phyloP scores from a whole-genome alignment of 2,888 invertebrate genomes.

The Hanleya hanleyi region DNA sequence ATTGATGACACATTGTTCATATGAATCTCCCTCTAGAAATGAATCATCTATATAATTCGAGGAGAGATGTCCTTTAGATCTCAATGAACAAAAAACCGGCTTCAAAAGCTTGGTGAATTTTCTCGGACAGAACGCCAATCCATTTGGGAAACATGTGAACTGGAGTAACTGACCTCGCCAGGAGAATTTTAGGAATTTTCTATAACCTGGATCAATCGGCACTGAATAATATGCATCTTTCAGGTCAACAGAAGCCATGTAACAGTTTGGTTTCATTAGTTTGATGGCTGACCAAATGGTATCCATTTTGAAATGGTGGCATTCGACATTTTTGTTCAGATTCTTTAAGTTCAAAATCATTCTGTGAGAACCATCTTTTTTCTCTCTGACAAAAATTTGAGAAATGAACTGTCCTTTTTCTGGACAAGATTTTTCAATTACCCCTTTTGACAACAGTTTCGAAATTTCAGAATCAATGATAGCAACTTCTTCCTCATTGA shows the following conservation, averaged over 20 bases:
- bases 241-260: conserved; percentile 3
- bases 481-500: no score
- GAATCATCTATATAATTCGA: conserved; percentile 12
- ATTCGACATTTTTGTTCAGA: neutral
- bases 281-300: neutral
- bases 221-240: conserved; percentile 10
- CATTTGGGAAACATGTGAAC: conserved; percentile 25
- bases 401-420: neutral
- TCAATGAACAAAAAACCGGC: conserved; percentile 18
- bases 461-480: conserved; percentile 19
- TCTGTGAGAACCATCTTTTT: neutral
- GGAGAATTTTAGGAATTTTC: conserved; percentile 15
- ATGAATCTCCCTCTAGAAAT: neutral
- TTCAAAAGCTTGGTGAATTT: conserved; percentile 36
- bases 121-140: conserved; percentile 17
- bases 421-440: neutral
- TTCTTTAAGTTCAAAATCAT: conserved; percentile 4
- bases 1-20: neutral
- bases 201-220: neutral
- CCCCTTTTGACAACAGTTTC: neutral
- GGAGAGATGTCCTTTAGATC: conserved; percentile 17
- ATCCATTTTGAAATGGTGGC: conserved; percentile 8
- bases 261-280: neutral
- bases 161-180: conserved; percentile 4
- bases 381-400: neutral